Conservation (phyloP, 2,797 vertebrate species). For the Channallabes apus region DNA sequence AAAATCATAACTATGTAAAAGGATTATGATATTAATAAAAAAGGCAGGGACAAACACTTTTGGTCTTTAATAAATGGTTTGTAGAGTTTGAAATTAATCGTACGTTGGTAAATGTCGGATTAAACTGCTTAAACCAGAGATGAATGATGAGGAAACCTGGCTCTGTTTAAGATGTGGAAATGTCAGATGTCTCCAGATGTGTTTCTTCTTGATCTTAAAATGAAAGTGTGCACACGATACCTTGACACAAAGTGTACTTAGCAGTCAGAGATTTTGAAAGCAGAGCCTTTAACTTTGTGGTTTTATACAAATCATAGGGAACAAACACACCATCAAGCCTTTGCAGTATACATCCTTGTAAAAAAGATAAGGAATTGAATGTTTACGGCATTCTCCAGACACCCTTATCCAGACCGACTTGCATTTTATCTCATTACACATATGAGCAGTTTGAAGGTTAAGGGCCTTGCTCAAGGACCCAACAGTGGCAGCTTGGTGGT, state of each 20-base stretch:
- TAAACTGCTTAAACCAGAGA: background rate
- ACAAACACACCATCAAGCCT: background rate
- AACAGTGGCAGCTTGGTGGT: too few relatives aligned
- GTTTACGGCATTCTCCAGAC: too few relatives aligned
- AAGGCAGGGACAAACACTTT: constrained; percentile 45
- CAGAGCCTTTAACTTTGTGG: background rate
- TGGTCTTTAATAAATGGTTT: constrained; percentile 22
- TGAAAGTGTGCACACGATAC: background rate
- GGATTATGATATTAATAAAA: constrained; percentile 63
- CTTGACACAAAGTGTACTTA: background rate
- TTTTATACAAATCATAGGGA: background rate
- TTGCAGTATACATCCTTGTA: background rate
- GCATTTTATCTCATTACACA: too few relatives aligned
- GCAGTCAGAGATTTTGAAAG: background rate
- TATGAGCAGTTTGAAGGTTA: too few relatives aligned
- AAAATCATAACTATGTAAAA: constrained; percentile 63
- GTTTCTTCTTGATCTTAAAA: background rate
- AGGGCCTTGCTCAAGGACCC: too few relatives aligned
- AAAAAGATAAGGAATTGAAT: background rate
- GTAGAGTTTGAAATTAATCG: background rate
- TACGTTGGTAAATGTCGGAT: background rate
- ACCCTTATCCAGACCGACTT: too few relatives aligned
- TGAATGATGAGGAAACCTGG: background rate
- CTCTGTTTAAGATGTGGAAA: background rate
- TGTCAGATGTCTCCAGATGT: background rate